Evolutionary conservation across 2,113 vertebrate genomes (phyloP).

Genomic region (Polyodon spathula): DNA sequence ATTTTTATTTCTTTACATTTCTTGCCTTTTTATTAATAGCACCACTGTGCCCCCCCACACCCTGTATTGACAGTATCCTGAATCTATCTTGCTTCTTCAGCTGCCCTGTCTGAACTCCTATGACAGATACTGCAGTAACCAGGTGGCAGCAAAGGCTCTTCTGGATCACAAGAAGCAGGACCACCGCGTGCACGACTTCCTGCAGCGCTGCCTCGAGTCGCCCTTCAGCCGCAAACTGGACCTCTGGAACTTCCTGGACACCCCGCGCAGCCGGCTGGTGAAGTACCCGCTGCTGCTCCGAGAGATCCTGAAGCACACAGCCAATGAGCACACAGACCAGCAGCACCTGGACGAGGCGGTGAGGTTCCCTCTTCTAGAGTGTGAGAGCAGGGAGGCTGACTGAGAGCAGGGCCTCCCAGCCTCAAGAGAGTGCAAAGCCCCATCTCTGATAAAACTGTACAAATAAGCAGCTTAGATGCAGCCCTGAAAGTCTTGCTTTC

Average conservation of each 20-base stretch:
- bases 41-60: neutral
- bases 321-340: slow-evolving; percentile 65
- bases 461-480: no score
- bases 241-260: slow-evolving; percentile 84
- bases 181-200: slow-evolving; percentile 70
- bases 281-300: slow-evolving; percentile 67
- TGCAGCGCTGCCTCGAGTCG: slow-evolving; percentile 70
- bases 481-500: no score
- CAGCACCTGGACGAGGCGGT: slow-evolving; percentile 73
- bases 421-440: no score
- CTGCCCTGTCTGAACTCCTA: slow-evolving; percentile 87
- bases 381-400: no score
- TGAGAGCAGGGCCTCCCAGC: no score
- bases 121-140: slow-evolving; percentile 85
- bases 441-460: no score
- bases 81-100: slow-evolving; percentile 42
- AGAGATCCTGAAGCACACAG: slow-evolving; percentile 67
- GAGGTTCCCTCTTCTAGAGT: slow-evolving; percentile 28
- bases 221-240: slow-evolving; percentile 73
- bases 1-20: no score
- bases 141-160: slow-evolving; percentile 74
- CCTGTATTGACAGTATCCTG: neutral
- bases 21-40: no score
- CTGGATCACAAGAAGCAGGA: slow-evolving; percentile 95
- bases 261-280: slow-evolving; percentile 65